phyloP scores from a whole-genome alignment of 2,797 vertebrate genomes.

The Lateolabrax maculatus region DNA sequence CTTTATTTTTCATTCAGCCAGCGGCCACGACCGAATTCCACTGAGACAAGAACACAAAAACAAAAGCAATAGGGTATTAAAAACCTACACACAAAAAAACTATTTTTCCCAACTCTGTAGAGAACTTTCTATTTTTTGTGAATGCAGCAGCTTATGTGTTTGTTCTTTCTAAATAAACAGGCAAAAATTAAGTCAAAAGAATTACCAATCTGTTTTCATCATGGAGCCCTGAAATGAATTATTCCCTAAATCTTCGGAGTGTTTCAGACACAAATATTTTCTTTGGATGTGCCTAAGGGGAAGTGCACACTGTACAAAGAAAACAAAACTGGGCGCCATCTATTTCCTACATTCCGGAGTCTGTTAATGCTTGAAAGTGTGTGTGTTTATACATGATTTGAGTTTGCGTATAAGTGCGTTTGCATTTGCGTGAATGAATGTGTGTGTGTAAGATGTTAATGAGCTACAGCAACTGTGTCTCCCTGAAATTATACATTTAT shows the following conservation, averaged over 20 bases:
- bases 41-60: conserved; percentile 58
- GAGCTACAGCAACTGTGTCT: background rate
- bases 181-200: conserved; percentile 48
- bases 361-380: conserved; percentile 51
- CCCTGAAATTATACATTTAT: background rate
- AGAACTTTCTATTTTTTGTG: conserved; percentile 33
- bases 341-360: conserved; percentile 76
- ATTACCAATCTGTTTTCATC: conserved; percentile 60
- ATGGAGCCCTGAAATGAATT: conserved; percentile 56
- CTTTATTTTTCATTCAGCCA: conserved; percentile 69
- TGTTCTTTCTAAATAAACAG: conserved; percentile 48
- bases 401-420: conserved; percentile 16
- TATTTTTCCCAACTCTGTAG: background rate
- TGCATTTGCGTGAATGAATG: background rate
- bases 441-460: background rate
- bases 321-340: conserved; percentile 72
- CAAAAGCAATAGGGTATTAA: conserved; percentile 55
- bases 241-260: conserved; percentile 58
- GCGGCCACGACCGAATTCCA: conserved; percentile 58
- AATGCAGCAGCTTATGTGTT: conserved; percentile 39
- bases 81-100: conserved; percentile 28
- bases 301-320: conserved; percentile 68
- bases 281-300: conserved; percentile 73
- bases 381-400: conserved; percentile 32
- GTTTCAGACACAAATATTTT: conserved; percentile 82